Conservation (phyloP, 2,888 invertebrate species). For the Caenorhabditis doughertyi region DNA sequence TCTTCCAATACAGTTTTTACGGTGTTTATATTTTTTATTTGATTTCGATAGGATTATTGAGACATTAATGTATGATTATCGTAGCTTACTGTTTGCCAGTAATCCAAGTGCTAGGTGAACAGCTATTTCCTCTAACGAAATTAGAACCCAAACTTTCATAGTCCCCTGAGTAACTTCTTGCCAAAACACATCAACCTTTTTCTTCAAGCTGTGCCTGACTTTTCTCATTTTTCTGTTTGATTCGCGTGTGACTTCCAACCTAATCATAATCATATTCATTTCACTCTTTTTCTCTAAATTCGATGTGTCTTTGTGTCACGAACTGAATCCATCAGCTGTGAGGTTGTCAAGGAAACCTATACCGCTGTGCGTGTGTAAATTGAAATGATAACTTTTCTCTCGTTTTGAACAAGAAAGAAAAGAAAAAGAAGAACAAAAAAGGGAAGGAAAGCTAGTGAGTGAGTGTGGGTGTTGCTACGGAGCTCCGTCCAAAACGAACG, state of each 20-base stretch:
- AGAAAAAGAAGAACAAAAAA: conserved; percentile 12
- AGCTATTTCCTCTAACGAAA: no score
- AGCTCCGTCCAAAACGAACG: not conserved
- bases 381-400: conserved; percentile 21
- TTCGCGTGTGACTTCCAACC: conserved; percentile 5
- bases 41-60: no score
- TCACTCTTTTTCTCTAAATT: not conserved
- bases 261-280: conserved; percentile 17
- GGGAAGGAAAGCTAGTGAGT: conserved; percentile 3
- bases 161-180: no score
- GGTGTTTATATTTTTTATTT: no score
- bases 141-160: no score
- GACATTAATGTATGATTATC: no score
- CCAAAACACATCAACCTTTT: no score
- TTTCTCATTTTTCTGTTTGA: not conserved
- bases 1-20: no score
- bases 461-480: conserved; percentile 27
- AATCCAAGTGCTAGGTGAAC: no score
- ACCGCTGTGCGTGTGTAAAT: not conserved
- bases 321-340: not conserved
- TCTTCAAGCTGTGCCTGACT: no score
- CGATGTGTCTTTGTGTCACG: conserved; percentile 9
- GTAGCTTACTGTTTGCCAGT: no score
- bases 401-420: conserved; percentile 10
- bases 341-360: conserved; percentile 19